Percentiles rank a stretch among this genome's conserved stretches.
phyloP scores from a whole-genome alignment of 2,113 vertebrate genomes.

The Dolichotis patagonum region DNA sequence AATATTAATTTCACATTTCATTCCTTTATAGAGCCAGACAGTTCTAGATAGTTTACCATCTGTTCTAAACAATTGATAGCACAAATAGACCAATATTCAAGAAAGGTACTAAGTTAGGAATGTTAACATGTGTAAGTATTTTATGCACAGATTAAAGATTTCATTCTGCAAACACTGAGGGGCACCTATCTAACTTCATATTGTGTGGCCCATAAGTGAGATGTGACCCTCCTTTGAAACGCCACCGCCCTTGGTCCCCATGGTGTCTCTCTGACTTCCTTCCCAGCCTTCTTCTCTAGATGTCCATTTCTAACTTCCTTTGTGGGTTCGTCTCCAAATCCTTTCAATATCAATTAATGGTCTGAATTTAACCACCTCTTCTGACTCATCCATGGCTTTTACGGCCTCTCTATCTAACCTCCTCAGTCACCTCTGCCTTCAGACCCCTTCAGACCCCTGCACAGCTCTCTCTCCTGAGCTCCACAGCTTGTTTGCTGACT shows the following conservation, averaged over 20 bases:
- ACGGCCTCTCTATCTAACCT: no score
- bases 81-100: constrained; percentile 9
- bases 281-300: not conserved
- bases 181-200: not conserved
- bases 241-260: not conserved
- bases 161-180: not conserved
- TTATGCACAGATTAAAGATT: not conserved
- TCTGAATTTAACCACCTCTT: not conserved
- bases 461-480: not conserved
- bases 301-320: not conserved
- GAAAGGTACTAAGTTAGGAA: constrained; percentile 26
- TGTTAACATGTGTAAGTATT: not conserved
- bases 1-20: not conserved
- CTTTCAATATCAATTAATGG: not conserved
- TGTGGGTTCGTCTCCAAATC: not conserved
- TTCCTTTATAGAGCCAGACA: not conserved
- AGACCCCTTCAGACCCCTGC: not conserved
- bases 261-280: not conserved
- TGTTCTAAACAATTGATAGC: not conserved
- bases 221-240: not conserved
- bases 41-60: not conserved
- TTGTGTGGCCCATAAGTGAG: not conserved
- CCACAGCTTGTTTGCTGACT: not conserved
- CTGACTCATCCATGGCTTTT: not conserved
- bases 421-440: not conserved